These are phyloP conservation scores for Leptocoma aspasia DNA, from an alignment of 2,113 vertebrate species.

Conservation along the genomic window DNA sequence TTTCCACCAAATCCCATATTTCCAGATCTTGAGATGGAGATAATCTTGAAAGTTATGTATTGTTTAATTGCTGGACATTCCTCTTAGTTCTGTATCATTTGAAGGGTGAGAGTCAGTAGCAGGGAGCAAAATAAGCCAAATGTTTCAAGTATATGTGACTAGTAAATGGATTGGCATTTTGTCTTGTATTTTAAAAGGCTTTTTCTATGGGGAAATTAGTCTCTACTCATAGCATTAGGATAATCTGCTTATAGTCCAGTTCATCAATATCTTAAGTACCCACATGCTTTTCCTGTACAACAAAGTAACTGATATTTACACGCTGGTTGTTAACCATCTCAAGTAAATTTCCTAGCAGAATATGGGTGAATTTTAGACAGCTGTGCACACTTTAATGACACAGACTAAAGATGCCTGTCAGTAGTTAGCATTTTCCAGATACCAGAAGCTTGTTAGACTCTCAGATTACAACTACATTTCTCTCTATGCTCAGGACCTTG, in stretches of 20 bases:
- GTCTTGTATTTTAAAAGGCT: conserved; percentile 43
- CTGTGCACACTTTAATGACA: not conserved
- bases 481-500: not conserved
- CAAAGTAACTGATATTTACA: not conserved
- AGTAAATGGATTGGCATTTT: conserved; percentile 37
- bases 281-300: not conserved
- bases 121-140: not conserved
- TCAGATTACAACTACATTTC: not conserved
- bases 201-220: conserved; percentile 47
- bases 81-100: not conserved
- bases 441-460: not conserved
- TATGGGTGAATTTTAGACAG: not conserved
- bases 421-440: not conserved
- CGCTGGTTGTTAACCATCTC: not conserved
- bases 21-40: not conserved
- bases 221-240: not conserved
- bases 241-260: conserved; percentile 48
- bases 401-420: not conserved
- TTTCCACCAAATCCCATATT: not conserved
- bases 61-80: not conserved
- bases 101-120: not conserved
- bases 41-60: not conserved
- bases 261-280: conserved; percentile 50
- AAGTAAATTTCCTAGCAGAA: not conserved
- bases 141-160: not conserved